Evolutionary conservation across 2,888 invertebrate species (phyloP), one percentile per base, ranked within the genome.

Genomic region (Dasysyrphus albostriatus): DNA sequence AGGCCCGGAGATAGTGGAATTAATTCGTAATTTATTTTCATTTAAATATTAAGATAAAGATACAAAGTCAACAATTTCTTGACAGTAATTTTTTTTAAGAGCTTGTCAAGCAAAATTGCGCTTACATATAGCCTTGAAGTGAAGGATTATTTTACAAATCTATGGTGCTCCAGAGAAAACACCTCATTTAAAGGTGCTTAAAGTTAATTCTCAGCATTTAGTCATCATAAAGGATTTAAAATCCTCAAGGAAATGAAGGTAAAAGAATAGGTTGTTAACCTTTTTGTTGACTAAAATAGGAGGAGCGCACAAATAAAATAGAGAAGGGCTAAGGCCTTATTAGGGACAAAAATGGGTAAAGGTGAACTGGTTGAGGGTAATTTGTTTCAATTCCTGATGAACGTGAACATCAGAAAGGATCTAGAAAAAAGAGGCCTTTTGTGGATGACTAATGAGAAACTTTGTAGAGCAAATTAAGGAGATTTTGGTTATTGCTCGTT

Each of bases 361-460:
- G 39, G 67, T 37, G n/a, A 69, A 69, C 51, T 69, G 51, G 51
- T 69, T 24, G 39, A 24, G 24, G 9, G 69, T 54, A 69, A 51
- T 69, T 69, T 69, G 19, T 69, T 69, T 51, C 24, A 54, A 39
- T 69, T 54, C n/a, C 5, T 39, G 69, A 42, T 42, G 19, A 54
- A 39, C 51, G 51, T 37, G n/a, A 47, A 14, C 4, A 47, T 67
- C 19, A 49, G n/a, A 10, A 32, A 3, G 63, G 47, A 65, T 61
- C 42, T 12, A 47, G 32, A 5, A 39, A 3, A n/a, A 39, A 5
- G 8, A 49, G 24, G n/a, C 12, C n/a, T 54, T 5, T 29, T 69
- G 24, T 49, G 5, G 49, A 32, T 67, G 67, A 67, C 16, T 19
- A 34, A 19, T 67, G 42, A 61, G 24, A 4, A 61, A 42, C 6